Base-by-base conservation (phyloP, 2,113 vertebrate species). In the Cacatua alba region DNA sequence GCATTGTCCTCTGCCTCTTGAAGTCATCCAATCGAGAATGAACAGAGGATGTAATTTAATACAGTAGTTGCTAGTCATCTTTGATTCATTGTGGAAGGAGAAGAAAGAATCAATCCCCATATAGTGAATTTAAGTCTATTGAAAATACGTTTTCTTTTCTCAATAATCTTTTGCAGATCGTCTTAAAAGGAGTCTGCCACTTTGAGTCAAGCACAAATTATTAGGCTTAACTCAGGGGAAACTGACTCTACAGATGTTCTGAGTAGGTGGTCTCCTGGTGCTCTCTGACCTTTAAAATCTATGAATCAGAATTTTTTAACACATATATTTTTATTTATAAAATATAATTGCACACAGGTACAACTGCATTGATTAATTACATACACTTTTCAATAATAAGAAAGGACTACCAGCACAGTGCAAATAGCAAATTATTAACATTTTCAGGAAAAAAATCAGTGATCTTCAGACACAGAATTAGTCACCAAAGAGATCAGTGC, bases 121-220 rank as follows among this genome's bases (percentile, higher is more conserved):
- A 68, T 13, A 89, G 60, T 64, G 89, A 84, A 91, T 94, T 89
- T 52, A 94, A 76, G 39, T 91, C 65, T 84, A 86, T 75, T 76
- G 86, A 94, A 95, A 96, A 84, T 91, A 79, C 55, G 43, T 48
- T 96, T 82, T 65, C 46, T 86, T 95, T 95, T 89, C 70, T 92
- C 9, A 3, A 65, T 95, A 96, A 95, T 92, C 81, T 95, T 94
- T 95, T 95, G 70, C 91, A 97, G 92, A 94, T 94, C 67, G 86
- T 85, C 84, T 95, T 95, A 79, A 95, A 96, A 86, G 29, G 33
- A 92, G 43, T 64, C 81, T 89, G 77, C 69, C 81, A 92, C 93
- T 90, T 88, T 57, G 62, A 96, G 80, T 93, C 76, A 92, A 92
- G 62, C 77, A 93, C 65, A 51, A 91, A 92, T 89, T 94, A 94